Evolutionary conservation across 2,113 vertebrate genomes (phyloP).

Genomic region (Ciconia stormi): DNA sequence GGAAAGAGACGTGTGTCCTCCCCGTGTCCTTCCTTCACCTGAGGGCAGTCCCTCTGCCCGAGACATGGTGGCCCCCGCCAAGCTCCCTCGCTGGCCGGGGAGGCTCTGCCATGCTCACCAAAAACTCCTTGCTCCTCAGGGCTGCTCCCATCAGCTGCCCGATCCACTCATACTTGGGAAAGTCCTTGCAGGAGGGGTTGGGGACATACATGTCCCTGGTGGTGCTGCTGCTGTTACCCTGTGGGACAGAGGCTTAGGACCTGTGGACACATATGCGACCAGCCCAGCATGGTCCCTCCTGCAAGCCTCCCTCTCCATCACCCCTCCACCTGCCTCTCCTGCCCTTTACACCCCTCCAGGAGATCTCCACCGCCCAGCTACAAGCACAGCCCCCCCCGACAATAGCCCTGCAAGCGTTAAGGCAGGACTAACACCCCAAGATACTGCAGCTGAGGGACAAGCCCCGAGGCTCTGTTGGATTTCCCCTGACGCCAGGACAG

Average conservation of each 20-base stretch:
- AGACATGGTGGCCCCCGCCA: fast-evolving
- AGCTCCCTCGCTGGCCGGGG: neutral
- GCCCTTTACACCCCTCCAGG: neutral
- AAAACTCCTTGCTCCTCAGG: conserved; percentile 91
- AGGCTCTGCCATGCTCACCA: conserved; percentile 77
- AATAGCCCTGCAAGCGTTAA: neutral
- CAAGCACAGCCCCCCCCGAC: neutral
- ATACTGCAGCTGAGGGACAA: neutral
- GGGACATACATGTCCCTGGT: conserved; percentile 93
- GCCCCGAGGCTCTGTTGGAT: neutral
- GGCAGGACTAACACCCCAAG: neutral
- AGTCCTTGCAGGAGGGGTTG: conserved; percentile 93
- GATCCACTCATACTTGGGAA: conserved; percentile 93
- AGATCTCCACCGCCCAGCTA: neutral
- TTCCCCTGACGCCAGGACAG: neutral
- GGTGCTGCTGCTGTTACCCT: conserved; percentile 87
- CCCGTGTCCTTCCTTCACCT: fast-evolving
- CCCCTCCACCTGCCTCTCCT: neutral
- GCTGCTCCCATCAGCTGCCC: conserved; percentile 96
- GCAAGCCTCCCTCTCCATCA: neutral
- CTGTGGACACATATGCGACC: fast-evolving
- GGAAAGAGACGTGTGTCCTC: fast-evolving
- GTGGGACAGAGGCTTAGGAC: neutral
- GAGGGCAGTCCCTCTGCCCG: neutral
- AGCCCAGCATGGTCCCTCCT: neutral